Percentiles rank a stretch among this genome's conserved stretches.
Conservation (phyloP, 2,888 invertebrate species). For the Polyploca ridens region DNA sequence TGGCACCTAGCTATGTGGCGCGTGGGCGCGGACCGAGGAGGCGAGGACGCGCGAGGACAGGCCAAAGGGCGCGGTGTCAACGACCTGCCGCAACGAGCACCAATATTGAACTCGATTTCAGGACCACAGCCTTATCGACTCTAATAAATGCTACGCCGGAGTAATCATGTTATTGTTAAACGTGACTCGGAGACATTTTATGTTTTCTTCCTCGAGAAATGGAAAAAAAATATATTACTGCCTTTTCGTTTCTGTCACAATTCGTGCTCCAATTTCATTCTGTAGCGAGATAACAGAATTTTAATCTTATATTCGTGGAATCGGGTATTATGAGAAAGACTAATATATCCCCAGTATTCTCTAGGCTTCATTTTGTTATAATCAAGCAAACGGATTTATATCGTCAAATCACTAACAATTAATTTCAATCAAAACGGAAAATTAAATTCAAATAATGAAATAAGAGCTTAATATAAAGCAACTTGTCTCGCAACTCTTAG, state of each 20-base stretch:
- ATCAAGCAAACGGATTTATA: background rate
- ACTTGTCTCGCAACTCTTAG: background rate
- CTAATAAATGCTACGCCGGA: slow-evolving; percentile 51
- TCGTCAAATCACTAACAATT: no score
- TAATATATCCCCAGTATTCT: background rate
- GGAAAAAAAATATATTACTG: slow-evolving; percentile 6
- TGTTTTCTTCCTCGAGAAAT: slow-evolving; percentile 11
- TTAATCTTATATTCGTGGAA: slow-evolving; percentile 10
- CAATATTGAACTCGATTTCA: slow-evolving; percentile 48
- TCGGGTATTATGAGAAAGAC: background rate
- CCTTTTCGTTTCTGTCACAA: slow-evolving; percentile 9
- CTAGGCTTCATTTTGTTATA: background rate
- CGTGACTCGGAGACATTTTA: slow-evolving; percentile 25
- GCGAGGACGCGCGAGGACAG: slow-evolving; percentile 30
- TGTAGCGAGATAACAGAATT: slow-evolving; percentile 10
- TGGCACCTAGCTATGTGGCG: slow-evolving; percentile 38
- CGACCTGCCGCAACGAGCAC: slow-evolving; percentile 39
- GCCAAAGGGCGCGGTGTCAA: slow-evolving; percentile 43
- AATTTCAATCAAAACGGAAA: no score
- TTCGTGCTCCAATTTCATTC: slow-evolving; percentile 8
- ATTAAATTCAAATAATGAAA: no score
- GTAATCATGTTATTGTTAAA: slow-evolving; percentile 47
- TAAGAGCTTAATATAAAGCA: background rate
- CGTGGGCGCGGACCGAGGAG: slow-evolving; percentile 26
- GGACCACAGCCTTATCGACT: slow-evolving; percentile 39